phyloP scores from a whole-genome alignment of 2,888 invertebrate species.

The Pachycephus smyrnensis region DNA sequence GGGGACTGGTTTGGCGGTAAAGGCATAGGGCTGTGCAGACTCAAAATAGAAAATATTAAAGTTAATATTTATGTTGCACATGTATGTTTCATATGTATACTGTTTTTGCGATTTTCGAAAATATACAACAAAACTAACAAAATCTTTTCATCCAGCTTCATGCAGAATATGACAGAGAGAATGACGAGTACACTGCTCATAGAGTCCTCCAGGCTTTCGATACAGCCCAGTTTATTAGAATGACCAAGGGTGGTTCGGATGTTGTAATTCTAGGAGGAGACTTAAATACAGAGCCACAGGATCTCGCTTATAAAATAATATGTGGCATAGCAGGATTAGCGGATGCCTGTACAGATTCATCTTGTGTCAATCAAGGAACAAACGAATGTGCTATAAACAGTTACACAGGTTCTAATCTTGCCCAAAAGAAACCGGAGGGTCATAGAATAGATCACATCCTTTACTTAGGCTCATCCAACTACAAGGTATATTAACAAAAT shows the following conservation, averaged over 20 bases:
- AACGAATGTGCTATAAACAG: conserved; percentile 85
- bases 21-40: conserved; percentile 86
- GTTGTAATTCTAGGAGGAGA: conserved; percentile 92
- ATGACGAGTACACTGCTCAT: conserved; percentile 93
- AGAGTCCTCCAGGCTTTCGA: conserved; percentile 94
- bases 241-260: conserved; percentile 84
- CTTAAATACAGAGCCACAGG: conserved; percentile 90
- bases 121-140: neutral
- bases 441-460: conserved; percentile 95
- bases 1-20: conserved; percentile 99
- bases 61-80: conserved; percentile 94
- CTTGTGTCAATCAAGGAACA: conserved; percentile 72
- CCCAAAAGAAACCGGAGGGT: conserved; percentile 75
- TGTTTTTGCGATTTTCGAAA: conserved; percentile 4
- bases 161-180: conserved; percentile 88
- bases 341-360: conserved; percentile 67
- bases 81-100: conserved; percentile 72
- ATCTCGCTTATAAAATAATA: conserved; percentile 80
- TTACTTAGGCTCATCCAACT: conserved; percentile 69
- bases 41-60: conserved; percentile 75
- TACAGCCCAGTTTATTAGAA: conserved; percentile 91
- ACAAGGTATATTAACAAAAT: conserved; percentile 47
- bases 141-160: conserved; percentile 77
- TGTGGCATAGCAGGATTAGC: conserved; percentile 71
- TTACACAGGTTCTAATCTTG: conserved; percentile 75